A percentile compares a stretch with the other conserved stretches of the same genome.
These are phyloP conservation scores for Ginglymostoma cirratum DNA, from an alignment of 2,113 vertebrate species.

Conservation along the genomic window DNA sequence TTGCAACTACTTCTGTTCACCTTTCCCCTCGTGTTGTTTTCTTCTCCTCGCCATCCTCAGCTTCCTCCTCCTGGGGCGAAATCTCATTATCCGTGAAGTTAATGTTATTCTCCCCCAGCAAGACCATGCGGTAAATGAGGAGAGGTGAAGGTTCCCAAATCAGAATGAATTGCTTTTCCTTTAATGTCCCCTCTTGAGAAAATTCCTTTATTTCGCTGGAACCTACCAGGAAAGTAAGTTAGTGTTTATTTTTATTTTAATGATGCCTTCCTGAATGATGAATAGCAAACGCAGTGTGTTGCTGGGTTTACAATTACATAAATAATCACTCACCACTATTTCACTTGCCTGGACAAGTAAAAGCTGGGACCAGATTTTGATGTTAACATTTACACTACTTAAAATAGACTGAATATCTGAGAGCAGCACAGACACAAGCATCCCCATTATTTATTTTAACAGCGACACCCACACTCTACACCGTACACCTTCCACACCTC, in stretches of 20 bases:
- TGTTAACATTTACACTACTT: neutral
- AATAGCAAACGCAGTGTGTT: neutral
- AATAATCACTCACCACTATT: neutral
- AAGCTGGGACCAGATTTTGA: constrained; percentile 11
- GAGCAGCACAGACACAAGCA: no score
- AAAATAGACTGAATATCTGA: neutral
- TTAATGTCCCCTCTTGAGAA: no score
- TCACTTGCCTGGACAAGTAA: neutral
- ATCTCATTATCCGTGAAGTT: neutral
- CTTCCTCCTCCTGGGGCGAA: neutral
- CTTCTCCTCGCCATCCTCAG: neutral
- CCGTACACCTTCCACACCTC: neutral
- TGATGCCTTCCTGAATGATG: neutral
- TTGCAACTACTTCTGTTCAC: neutral
- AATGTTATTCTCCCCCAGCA: neutral
- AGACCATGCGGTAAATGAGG: neutral
- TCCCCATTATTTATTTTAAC: neutral
- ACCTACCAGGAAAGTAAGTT: neutral
- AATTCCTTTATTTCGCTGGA: neutral
- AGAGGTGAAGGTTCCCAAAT: neutral
- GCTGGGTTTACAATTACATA: neutral
- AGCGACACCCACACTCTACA: neutral
- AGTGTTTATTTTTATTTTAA: neutral
- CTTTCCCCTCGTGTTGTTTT: neutral
- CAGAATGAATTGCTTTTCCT: neutral